Conservation (phyloP, 2,888 invertebrate species). For the Chouioia cunea region DNA sequence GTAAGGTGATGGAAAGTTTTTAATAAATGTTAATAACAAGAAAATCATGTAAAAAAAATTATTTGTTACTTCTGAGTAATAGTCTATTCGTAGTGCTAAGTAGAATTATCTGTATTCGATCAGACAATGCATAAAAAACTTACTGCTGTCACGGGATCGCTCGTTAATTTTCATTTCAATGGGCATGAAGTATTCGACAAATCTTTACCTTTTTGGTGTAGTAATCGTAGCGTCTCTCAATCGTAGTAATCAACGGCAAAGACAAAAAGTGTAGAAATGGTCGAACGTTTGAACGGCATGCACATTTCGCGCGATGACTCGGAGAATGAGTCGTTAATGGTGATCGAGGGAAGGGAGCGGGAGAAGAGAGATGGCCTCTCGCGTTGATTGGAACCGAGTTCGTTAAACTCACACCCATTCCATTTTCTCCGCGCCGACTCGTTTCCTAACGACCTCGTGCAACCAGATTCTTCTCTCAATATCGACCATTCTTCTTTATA, state of each 20-base stretch:
- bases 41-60: too few relatives aligned
- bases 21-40: too few relatives aligned
- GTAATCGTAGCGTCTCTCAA: too few relatives aligned
- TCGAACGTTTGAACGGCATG: neutral
- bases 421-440: slow-evolving; percentile 5
- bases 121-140: too few relatives aligned
- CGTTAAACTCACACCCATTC: slow-evolving; percentile 29
- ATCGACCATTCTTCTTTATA: neutral
- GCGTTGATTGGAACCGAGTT: slow-evolving; percentile 38
- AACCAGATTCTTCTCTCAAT: neutral
- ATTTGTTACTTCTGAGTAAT: too few relatives aligned
- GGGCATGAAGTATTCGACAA: too few relatives aligned
- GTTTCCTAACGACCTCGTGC: slow-evolving; percentile 12
- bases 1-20: too few relatives aligned
- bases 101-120: too few relatives aligned
- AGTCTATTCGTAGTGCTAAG: too few relatives aligned
- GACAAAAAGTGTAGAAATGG: slow-evolving; percentile 14
- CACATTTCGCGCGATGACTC: slow-evolving; percentile 11
- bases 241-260: neutral
- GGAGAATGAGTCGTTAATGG: slow-evolving; percentile 42
- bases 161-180: too few relatives aligned
- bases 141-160: too few relatives aligned
- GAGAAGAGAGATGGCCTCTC: neutral
- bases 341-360: neutral
- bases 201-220: too few relatives aligned